Conservation (phyloP, 2,888 invertebrate genomes). For the Mythimna loreyi region DNA sequence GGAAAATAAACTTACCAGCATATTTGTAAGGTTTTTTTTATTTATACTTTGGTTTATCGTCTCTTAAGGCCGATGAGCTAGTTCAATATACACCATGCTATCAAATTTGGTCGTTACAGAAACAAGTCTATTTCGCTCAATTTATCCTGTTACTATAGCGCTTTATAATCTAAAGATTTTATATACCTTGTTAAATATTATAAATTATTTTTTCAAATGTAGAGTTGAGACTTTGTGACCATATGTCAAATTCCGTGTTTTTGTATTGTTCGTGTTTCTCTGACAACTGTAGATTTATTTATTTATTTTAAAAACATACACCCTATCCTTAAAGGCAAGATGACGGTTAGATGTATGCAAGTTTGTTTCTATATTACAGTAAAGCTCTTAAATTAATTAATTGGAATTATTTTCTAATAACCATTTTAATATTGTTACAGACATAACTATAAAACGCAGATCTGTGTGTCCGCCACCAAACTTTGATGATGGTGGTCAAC, state of each 20-base stretch:
- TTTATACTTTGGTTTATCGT: not conserved
- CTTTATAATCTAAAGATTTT: not conserved
- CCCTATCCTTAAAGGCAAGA: no score
- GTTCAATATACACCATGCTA: not conserved
- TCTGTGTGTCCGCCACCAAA: slow-evolving; percentile 45
- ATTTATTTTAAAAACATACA: no score
- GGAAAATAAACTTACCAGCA: not conserved
- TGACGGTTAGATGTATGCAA: no score
- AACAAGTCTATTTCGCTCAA: not conserved
- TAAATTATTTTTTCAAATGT: not conserved
- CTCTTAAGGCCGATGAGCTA: not conserved
- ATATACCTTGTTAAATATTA: not conserved
- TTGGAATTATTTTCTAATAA: not conserved
- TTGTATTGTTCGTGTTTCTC: not conserved
- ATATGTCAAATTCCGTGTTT: not conserved
- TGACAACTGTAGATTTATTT: no score
- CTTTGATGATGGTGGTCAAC: not conserved
- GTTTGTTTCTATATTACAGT: not conserved
- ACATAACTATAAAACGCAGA: slow-evolving; percentile 37
- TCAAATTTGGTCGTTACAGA: slow-evolving; percentile 4
- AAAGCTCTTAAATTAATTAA: not conserved
- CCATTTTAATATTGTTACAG: slow-evolving; percentile 20
- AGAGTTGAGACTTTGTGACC: not conserved
- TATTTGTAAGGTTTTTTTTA: not conserved
- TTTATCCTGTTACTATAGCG: slow-evolving; percentile 4